Base-by-base conservation (phyloP, 2,113 vertebrate species). In the Eonycteris spelaea region DNA sequence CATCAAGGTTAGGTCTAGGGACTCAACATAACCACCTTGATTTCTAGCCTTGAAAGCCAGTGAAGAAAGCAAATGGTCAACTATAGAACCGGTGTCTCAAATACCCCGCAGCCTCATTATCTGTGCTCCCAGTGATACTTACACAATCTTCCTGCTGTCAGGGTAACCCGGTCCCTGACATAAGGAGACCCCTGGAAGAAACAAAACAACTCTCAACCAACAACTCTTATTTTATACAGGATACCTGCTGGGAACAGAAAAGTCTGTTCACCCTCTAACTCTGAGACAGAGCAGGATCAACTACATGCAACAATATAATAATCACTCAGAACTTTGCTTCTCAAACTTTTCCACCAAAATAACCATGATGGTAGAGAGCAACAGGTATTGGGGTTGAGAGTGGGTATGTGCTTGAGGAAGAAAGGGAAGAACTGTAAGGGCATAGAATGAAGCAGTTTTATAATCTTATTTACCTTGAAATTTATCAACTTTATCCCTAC, bases 121-220 rank as follows among this genome's bases (percentile, higher is more conserved):
- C 94, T 89, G 65, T 75, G 89, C 93, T 86, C 92, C 86, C 92
- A 75, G 43, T 73, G 79, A 98, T 98, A 99, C 99, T 99, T 98
- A 99, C 99, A 98, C 93, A 97, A 98, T 98, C 96, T 98, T 98
- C 94, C 98, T 98, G 98, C 97, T 98, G 96, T 98, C 98, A 80
- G 96, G 96, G 94, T 98, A 98, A 97, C 98, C 97, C 95, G 98
- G 97, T 95, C 97, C 98, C 96, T 98, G 98, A 97, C 98, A 98
- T 75, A 98, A 98, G 91, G 98, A 98, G 95, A 99, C 92, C 95
- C 98, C 99, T 99, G 97, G 94, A 97, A 98, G 97, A 97, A 96
- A 97, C 80, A 97, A 97, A 97, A 95, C 57, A 97, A 79, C 90
- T 92, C 77, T 97, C 95, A 97, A 95, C 92, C 85, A 88, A 74